A percentile compares a stretch with the other conserved stretches of the same genome.
Conservation (phyloP, 1,140 invertebrate species). For the Macrobrachium rosenbergii region DNA sequence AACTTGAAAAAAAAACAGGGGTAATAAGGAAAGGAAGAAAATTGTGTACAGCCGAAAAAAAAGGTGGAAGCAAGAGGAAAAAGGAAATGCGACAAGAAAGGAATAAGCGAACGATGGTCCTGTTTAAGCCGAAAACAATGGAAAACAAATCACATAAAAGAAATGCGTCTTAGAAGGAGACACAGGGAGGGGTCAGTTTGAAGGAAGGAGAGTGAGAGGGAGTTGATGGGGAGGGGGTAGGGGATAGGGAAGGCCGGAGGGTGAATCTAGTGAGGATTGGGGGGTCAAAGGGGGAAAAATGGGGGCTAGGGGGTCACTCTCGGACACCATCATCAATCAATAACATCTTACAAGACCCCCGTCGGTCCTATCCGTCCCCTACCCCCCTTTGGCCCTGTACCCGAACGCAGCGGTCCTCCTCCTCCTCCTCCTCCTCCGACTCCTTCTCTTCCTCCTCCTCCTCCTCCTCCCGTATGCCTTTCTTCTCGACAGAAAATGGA, state of each 20-base stretch:
- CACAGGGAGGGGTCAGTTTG: conserved; percentile 3
- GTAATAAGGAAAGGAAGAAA: neutral
- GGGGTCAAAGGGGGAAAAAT: neutral
- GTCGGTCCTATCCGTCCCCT: neutral
- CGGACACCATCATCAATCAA: conserved; percentile 60
- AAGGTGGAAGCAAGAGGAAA: neutral
- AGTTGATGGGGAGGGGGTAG: neutral
- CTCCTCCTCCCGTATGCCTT: conserved; percentile 7
- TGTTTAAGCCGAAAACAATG: neutral
- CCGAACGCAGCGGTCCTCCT: neutral
- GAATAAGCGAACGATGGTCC: neutral
- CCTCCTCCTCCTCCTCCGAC: neutral
- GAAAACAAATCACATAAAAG: neutral
- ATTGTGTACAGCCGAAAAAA: neutral
- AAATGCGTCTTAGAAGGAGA: neutral
- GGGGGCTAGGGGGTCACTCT: conserved; percentile 5
- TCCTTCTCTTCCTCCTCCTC: conserved; percentile 8
- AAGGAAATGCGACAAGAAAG: neutral
- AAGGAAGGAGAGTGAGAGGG: conserved; percentile 1
- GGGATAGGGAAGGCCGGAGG: neutral
- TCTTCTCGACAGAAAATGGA: conserved; percentile 28
- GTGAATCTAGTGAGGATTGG: neutral
- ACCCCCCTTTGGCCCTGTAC: neutral
- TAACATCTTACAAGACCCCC: conserved; percentile 56
- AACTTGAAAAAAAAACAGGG: neutral